These are phyloP conservation scores for Zhuqinia jingwanae DNA, from an alignment of 2,888 invertebrate species.

Conservation along the genomic window DNA sequence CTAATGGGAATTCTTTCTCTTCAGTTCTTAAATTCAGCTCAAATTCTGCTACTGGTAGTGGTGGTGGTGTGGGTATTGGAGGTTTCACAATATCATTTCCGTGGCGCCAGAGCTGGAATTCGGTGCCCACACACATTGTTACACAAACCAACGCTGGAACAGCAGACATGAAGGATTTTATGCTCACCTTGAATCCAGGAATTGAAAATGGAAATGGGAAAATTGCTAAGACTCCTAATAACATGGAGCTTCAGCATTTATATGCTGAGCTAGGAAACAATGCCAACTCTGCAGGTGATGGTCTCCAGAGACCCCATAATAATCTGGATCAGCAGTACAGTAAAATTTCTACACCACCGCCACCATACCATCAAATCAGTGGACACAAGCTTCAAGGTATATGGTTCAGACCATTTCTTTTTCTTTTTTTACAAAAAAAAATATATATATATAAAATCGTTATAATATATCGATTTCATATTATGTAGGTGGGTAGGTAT, in stretches of 20 bases:
- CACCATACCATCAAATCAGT: slow-evolving; percentile 57
- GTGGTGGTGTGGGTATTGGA: not conserved
- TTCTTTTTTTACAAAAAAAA: too few species aligned
- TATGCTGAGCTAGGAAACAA: slow-evolving; percentile 1
- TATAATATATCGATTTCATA: too few species aligned
- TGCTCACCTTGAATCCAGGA: slow-evolving; percentile 10
- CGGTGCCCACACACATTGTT: slow-evolving; percentile 79
- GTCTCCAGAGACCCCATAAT: slow-evolving; percentile 74
- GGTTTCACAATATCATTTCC: slow-evolving; percentile 76
- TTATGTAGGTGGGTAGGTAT: too few species aligned
- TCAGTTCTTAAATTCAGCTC: slow-evolving; percentile 76
- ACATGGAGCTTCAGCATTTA: too few species aligned
- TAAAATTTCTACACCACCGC: too few species aligned
- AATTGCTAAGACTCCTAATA: not conserved
- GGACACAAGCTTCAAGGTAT: slow-evolving; percentile 79
- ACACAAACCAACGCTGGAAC: slow-evolving; percentile 77
- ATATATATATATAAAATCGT: too few species aligned
- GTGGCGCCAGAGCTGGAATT: slow-evolving; percentile 77
- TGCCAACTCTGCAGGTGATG: not conserved
- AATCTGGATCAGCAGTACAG: slow-evolving; percentile 4
- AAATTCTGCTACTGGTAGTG: slow-evolving; percentile 57
- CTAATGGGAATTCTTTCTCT: slow-evolving; percentile 77
- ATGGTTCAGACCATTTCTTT: slow-evolving; percentile 6
- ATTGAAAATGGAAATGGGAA: too few species aligned
- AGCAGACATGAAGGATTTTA: slow-evolving; percentile 77